phyloP scores from a whole-genome alignment of 1,140 invertebrate species.

The Ditylenchus dipsaci region DNA sequence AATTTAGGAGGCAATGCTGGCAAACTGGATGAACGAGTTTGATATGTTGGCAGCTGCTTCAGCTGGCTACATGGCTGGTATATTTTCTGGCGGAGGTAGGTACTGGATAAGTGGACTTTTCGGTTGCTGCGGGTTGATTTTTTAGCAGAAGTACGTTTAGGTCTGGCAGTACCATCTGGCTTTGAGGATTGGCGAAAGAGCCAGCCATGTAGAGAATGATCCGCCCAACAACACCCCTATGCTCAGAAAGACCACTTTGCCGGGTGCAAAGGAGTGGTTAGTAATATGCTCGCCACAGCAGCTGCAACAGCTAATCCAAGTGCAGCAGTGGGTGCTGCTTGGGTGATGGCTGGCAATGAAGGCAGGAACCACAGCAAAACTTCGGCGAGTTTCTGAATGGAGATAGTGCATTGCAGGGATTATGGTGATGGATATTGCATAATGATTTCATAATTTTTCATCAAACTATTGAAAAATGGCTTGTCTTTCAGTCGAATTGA shows the following conservation, averaged over 20 bases:
- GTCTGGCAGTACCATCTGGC: too few relatives aligned
- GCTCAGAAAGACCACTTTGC: not conserved
- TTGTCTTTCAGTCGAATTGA: too few relatives aligned
- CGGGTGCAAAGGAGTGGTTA: not conserved
- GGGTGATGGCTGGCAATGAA: not conserved
- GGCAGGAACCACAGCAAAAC: not conserved
- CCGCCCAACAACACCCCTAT: not conserved
- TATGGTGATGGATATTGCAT: not conserved
- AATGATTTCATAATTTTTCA: too few relatives aligned
- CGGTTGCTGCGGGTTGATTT: too few relatives aligned
- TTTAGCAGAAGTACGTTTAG: not conserved
- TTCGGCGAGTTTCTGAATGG: not conserved
- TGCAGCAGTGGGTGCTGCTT: not conserved
- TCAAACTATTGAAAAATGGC: too few relatives aligned
- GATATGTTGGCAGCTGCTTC: constrained; percentile 11
- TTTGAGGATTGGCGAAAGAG: too few relatives aligned
- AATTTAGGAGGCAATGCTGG: not conserved
- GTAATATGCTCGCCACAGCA: not conserved
- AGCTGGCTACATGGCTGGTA: constrained; percentile 7
- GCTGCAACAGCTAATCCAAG: not conserved
- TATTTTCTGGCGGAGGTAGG: not conserved
- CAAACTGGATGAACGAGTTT: constrained; percentile 3
- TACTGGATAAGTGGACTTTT: not conserved
- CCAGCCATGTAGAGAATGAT: too few relatives aligned
- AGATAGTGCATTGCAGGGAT: not conserved